A percentile compares a stretch with the other conserved stretches of the same genome.
Conservation (phyloP, 64 coral and sea anemone genomes). For the Dendrophyllia cribrosa region DNA sequence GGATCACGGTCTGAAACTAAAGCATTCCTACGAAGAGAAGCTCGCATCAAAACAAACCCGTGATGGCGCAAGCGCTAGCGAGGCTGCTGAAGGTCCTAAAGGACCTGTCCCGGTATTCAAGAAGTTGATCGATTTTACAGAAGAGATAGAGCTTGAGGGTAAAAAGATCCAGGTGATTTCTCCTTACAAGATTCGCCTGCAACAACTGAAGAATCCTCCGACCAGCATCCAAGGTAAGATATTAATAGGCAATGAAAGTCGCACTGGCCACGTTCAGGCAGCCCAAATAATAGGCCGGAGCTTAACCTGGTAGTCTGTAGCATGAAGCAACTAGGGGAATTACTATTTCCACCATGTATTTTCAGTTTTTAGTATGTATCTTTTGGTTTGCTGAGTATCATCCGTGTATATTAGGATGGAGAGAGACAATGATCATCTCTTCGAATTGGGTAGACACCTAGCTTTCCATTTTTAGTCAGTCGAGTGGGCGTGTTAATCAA, state of each 20-base stretch:
- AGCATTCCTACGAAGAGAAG: constrained; percentile 9
- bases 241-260: background rate
- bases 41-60: background rate
- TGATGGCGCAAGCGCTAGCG: background rate
- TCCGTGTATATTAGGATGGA: no score
- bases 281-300: background rate
- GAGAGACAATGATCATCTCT: no score
- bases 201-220: constrained; percentile 20
- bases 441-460: no score
- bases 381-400: no score
- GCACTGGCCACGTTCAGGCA: background rate
- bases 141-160: constrained; percentile 37
- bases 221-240: constrained; percentile 46
- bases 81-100: background rate
- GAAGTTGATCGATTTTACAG: constrained; percentile 35
- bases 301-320: no score
- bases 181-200: constrained; percentile 26
- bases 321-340: no score
- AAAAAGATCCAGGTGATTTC: constrained; percentile 24
- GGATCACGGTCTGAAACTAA: constrained; percentile 25
- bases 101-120: background rate
- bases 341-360: no score
- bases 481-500: no score
- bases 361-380: no score
- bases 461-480: no score